phyloP scores from a whole-genome alignment of 2,888 invertebrate genomes.

The Apodemia duryi region DNA sequence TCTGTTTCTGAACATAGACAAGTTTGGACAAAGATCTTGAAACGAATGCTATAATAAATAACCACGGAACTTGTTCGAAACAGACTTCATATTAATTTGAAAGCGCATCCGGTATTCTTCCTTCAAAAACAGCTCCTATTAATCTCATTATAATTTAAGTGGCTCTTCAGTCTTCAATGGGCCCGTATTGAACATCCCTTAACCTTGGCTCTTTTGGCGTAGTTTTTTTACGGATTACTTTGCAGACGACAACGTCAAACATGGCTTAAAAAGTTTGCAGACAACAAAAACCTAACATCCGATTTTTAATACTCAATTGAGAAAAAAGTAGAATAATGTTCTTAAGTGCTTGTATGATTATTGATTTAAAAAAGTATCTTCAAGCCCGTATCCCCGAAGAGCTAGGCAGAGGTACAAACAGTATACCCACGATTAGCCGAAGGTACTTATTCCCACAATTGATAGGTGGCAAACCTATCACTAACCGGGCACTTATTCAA shows the following conservation, averaged over 20 bases:
- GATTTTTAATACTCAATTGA: no score
- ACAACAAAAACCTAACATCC: neutral
- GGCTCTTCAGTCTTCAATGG: constrained; percentile 24
- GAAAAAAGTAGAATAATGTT: no score
- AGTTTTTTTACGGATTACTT: neutral
- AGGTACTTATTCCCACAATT: no score
- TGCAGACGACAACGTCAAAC: neutral
- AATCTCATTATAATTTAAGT: constrained; percentile 24
- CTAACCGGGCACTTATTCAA: no score
- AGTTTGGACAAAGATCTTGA: neutral
- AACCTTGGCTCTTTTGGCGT: constrained; percentile 24
- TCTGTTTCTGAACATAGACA: neutral
- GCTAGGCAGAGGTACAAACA: no score
- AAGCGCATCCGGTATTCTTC: neutral
- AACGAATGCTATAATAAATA: constrained; percentile 12
- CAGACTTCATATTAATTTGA: neutral
- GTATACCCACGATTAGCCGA: no score
- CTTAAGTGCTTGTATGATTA: no score
- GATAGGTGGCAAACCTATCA: no score
- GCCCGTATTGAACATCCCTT: constrained; percentile 27
- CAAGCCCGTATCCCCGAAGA: no score
- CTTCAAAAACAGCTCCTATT: neutral
- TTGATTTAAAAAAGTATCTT: no score
- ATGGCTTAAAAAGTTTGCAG: neutral
- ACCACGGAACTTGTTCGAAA: constrained; percentile 2